These are phyloP conservation scores for Siphamia tubifer DNA, from an alignment of 2,113 vertebrate species.

Conservation along the genomic window DNA sequence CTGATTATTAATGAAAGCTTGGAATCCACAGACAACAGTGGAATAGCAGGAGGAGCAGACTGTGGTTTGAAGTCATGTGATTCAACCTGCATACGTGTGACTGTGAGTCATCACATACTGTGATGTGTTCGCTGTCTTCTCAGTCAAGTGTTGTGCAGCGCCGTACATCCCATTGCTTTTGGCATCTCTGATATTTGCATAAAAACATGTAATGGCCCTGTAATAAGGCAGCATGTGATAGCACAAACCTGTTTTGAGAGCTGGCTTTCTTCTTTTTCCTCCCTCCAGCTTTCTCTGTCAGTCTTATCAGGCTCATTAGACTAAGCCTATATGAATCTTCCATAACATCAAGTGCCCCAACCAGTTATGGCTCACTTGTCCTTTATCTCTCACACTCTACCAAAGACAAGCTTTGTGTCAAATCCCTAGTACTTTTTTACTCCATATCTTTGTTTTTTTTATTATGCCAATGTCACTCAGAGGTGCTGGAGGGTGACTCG, in stretches of 20 bases:
- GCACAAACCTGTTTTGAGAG: conserved; percentile 47
- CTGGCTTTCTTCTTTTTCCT: conserved; percentile 13
- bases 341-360: conserved; percentile 57
- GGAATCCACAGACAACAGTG: not conserved
- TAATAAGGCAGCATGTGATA: conserved; percentile 19
- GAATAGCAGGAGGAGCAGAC: not conserved
- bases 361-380: conserved; percentile 56
- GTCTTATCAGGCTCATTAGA: conserved; percentile 41
- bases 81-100: conserved; percentile 48
- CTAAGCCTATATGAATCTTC: conserved; percentile 69
- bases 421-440: conserved; percentile 56
- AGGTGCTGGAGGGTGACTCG: conserved; percentile 58
- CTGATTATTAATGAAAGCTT: not conserved
- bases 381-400: conserved; percentile 53
- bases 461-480: conserved; percentile 65
- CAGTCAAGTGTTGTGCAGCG: conserved; percentile 12
- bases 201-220: conserved; percentile 20
- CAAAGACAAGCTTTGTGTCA: conserved; percentile 62
- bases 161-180: conserved; percentile 17
- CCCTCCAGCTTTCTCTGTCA: conserved; percentile 29
- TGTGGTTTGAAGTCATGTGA: conserved; percentile 36
- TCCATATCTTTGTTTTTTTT: conserved; percentile 62
- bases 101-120: conserved; percentile 56
- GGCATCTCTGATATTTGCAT: conserved; percentile 1
- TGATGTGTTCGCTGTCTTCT: conserved; percentile 14